Base-by-base conservation (phyloP, 2,797 vertebrate species). In the Rhabdophis nuchalis region DNA sequence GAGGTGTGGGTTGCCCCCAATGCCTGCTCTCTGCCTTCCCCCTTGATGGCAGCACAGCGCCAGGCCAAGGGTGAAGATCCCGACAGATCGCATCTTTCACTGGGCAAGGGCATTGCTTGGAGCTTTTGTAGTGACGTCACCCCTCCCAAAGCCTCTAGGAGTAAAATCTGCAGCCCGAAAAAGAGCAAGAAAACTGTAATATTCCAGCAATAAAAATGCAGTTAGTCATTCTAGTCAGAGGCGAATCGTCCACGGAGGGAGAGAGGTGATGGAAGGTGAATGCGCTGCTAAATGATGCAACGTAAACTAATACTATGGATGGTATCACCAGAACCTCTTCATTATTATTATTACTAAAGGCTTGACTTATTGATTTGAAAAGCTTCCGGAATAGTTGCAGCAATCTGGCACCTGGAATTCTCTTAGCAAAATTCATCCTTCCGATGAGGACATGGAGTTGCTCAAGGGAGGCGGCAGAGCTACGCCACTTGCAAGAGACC, bases 231-330 rank as follows among this genome's bases (percentile, higher is more conserved):
- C 93, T 91, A 94, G 25, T 88, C 32, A 92, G 77, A 94, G 93
- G 88, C 96, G 94, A 89, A 94, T 93, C 88, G 87, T 90, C 91
- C 88, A 92, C 60, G 54, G 92, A 96, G 92, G 92, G 93, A 97
- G 77, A 93, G 95, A 95, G 85, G 93, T 95, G 95, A 52, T 12
- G 68, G 52, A 93, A 96, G 90, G 95, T 96, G 96, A 96, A 95
- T 94, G 92, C 93, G 96, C 88, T 96, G 96, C 95, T 96, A 96
- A 97, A 96, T 96, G 95, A 95, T 95, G 95, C 91, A 96, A 93
- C 91, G 88, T 95, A 94, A 97, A 95, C 94, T 93, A 94, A 96
- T 93, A 89, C 90, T 92, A 93, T 96, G 94, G 95, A 95, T 94
- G 95, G 95, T 93, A 89, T 95, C 92, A 94, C 91, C 92, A 94